phyloP scores from a whole-genome alignment of 1,140 invertebrate species.

The Idris sp. region DNA sequence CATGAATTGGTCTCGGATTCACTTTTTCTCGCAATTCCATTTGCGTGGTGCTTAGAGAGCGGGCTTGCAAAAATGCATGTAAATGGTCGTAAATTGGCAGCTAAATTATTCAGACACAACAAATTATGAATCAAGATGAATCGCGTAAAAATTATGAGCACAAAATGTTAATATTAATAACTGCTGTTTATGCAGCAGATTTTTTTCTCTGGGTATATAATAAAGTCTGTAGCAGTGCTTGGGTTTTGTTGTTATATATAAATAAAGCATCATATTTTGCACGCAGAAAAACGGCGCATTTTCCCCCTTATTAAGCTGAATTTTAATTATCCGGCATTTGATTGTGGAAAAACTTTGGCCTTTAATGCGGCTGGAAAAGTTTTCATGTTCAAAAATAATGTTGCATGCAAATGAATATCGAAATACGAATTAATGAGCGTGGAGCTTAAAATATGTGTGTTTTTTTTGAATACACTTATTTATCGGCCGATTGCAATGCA shows the following conservation, averaged over 20 bases:
- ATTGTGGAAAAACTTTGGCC: constrained; percentile 38
- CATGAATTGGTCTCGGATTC: constrained; percentile 13
- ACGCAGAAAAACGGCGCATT: constrained; percentile 21
- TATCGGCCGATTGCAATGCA: constrained; percentile 42
- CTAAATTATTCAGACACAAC: not conserved
- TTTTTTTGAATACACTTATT: constrained; percentile 37
- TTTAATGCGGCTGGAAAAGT: constrained; percentile 48
- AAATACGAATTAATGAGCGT: constrained; percentile 40
- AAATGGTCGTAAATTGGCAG: not conserved
- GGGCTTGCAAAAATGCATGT: no score
- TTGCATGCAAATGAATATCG: constrained; percentile 41
- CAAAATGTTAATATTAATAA: constrained; percentile 22
- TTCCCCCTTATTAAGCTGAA: constrained; percentile 44
- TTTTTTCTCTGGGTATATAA: no score
- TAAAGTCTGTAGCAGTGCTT: constrained; percentile 4
- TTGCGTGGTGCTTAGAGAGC: no score
- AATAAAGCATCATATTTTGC: constrained; percentile 24
- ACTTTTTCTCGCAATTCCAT: constrained; percentile 15
- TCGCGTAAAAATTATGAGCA: not conserved
- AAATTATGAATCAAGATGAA: constrained; percentile 1
- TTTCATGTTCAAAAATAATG: constrained; percentile 49
- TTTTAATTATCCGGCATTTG: constrained; percentile 51
- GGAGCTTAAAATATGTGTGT: constrained; percentile 39
- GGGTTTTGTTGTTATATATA: constrained; percentile 2
- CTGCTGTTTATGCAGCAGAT: constrained; percentile 5